Evolutionary conservation across 2,888 invertebrate genomes (phyloP).

Genomic region (Drosophila mimica): DNA sequence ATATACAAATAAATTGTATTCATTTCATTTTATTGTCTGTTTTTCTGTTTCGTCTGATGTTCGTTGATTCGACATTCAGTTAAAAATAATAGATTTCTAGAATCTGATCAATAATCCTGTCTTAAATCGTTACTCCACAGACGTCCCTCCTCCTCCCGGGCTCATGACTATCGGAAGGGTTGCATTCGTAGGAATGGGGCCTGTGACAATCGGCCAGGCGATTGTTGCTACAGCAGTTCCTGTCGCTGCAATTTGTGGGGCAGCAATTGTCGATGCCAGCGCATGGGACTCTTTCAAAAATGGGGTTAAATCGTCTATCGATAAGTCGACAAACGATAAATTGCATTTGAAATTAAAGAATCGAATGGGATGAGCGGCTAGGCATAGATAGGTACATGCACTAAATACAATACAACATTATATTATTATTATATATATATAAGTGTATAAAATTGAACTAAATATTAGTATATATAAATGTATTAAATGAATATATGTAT

Average conservation of each 20-base stretch:
- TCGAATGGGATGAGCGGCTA: background rate
- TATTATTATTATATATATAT: background rate
- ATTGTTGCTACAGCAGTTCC: conserved; percentile 10
- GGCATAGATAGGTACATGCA: background rate
- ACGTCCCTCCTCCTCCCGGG: background rate
- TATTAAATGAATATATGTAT: background rate
- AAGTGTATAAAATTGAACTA: background rate
- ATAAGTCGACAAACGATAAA: background rate
- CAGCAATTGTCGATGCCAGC: conserved; percentile 34
- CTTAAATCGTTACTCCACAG: background rate
- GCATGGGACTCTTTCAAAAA: conserved; percentile 27
- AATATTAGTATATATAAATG: background rate
- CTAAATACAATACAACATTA: background rate
- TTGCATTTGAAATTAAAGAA: background rate
- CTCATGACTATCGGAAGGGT: background rate
- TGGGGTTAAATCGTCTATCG: background rate
- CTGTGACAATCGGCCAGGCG: conserved; percentile 8
- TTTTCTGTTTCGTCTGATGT: too few species aligned
- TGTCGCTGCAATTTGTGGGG: conserved; percentile 39
- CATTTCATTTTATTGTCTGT: too few species aligned
- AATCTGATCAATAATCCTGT: background rate
- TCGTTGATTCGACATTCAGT: background rate
- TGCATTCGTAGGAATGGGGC: conserved; percentile 6
- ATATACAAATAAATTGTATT: too few species aligned
- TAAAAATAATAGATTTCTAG: background rate